phyloP scores from a whole-genome alignment of 1,140 invertebrate genomes.

The Apis laboriosa region DNA sequence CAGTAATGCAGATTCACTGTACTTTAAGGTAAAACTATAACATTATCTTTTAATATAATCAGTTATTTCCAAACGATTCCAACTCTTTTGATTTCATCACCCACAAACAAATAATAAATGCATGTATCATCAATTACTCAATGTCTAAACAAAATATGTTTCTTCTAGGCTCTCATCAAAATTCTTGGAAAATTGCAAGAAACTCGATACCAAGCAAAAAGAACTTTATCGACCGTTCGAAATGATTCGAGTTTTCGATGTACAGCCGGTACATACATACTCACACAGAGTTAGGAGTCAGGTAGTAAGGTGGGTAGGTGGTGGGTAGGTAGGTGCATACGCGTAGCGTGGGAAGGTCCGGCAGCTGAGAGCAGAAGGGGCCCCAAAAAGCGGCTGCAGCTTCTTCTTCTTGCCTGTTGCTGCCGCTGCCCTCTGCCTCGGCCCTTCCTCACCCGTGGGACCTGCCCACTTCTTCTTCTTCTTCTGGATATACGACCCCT shows the following conservation, averaged over 20 bases:
- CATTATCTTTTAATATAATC: too few relatives aligned
- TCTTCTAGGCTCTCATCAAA: too few relatives aligned
- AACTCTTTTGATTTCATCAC: too few relatives aligned
- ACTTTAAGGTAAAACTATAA: too few relatives aligned
- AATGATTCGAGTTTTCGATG: slow-evolving; percentile 7
- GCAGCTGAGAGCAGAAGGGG: slow-evolving; percentile 75
- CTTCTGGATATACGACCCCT: slow-evolving; percentile 46
- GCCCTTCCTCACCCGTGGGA: slow-evolving; percentile 63
- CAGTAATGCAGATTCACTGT: too few relatives aligned
- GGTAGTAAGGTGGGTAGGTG: slow-evolving; percentile 72
- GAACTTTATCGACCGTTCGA: neutral
- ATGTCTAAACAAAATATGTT: neutral
- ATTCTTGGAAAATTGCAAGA: neutral
- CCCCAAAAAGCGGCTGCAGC: slow-evolving; percentile 74
- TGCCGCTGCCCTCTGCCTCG: slow-evolving; percentile 63
- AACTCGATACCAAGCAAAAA: neutral
- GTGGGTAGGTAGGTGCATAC: slow-evolving; percentile 70
- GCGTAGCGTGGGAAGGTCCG: slow-evolving; percentile 79
- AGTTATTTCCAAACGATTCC: too few relatives aligned
- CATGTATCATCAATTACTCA: neutral
- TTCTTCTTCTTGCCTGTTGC: slow-evolving; percentile 67
- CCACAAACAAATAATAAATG: too few relatives aligned
- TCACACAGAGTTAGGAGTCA: slow-evolving; percentile 63
- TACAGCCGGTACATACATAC: slow-evolving; percentile 55
- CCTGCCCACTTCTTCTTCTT: slow-evolving; percentile 44